Base-by-base conservation (phyloP, 2,797 vertebrate genomes). In the Oreortyx pictus region DNA sequence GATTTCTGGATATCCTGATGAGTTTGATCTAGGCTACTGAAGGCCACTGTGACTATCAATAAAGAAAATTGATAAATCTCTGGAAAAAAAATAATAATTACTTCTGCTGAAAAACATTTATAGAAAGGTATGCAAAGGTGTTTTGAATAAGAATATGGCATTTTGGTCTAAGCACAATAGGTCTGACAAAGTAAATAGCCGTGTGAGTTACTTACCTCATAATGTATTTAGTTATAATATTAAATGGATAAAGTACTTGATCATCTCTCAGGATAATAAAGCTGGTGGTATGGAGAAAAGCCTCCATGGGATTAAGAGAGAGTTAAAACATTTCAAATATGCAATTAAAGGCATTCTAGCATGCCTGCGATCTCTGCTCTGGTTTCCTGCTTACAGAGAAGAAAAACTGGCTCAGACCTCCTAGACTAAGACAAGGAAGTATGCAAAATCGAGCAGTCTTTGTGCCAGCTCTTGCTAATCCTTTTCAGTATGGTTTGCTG, bases 401-500 rank as follows among this genome's bases (percentile, higher is more conserved):
- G 92, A 94, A 96, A 97, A 97, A 93, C 97, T 97, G 97, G 97
- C 97, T 97, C 94, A 59, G 96, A 83, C 97, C 95, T 96, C 90
- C 79, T 93, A 79, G 95, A 95, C 96, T 96, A 96, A 95, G 95
- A 94, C 93, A 86, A 96, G 96, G 95, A 97, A 97, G 96, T 97
- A 97, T 97, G 97, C 94, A 95, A 97, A 97, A 96, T 96, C 87
- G 96, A 97, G 97, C 92, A 96, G 74, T 86, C 96, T 97, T 97
- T 76, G 95, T 97, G 98, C 97, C 97, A 97, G 96, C 96, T 96
- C 97, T 97, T 93, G 95, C 97, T 98, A 97, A 98, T 97, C 97
- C 97, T 97, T 97, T 96, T 95, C 98, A 97, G 97, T 98, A 98
- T 98, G 98, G 97, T 97, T 98, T 97, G 95, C 97, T 97, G 97